These are phyloP conservation scores for Beris morrisii DNA, from an alignment of 2,888 invertebrate species.

Conservation along the genomic window DNA sequence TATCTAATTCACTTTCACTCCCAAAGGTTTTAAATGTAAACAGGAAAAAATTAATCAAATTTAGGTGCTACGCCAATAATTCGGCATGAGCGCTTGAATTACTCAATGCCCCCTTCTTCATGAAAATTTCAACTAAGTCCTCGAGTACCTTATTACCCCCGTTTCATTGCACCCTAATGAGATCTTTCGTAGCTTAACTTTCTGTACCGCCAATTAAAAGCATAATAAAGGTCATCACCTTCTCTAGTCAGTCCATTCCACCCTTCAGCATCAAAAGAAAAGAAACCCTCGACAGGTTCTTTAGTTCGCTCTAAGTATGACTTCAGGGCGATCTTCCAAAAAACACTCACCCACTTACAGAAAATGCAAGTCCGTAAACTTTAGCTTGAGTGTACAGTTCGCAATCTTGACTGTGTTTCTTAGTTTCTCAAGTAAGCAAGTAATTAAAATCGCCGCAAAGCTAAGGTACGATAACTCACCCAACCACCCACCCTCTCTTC, in stretches of 20 bases:
- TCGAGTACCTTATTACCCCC: too few relatives aligned
- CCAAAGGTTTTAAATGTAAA: too few relatives aligned
- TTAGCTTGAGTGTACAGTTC: neutral
- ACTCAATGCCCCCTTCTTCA: too few relatives aligned
- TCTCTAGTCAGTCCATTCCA: neutral
- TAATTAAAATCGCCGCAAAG: conserved; percentile 17
- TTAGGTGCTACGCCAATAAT: too few relatives aligned
- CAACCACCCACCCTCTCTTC: neutral
- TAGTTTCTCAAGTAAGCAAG: conserved; percentile 1
- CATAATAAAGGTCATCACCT: too few relatives aligned
- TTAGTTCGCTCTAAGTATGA: neutral
- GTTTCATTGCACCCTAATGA: too few relatives aligned
- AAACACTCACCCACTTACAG: neutral
- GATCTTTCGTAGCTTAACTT: too few relatives aligned
- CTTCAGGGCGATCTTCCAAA: neutral
- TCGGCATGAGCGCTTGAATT: too few relatives aligned
- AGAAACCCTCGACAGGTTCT: neutral
- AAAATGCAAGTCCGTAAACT: conserved; percentile 20
- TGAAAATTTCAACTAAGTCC: too few relatives aligned
- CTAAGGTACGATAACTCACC: conserved; percentile 3
- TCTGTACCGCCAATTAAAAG: too few relatives aligned
- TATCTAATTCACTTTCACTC: too few relatives aligned
- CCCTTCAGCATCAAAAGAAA: neutral
- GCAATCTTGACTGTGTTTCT: neutral
- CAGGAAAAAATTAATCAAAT: too few relatives aligned